Conservation (phyloP, 2,888 invertebrate genomes). For the Molorchus minor region DNA sequence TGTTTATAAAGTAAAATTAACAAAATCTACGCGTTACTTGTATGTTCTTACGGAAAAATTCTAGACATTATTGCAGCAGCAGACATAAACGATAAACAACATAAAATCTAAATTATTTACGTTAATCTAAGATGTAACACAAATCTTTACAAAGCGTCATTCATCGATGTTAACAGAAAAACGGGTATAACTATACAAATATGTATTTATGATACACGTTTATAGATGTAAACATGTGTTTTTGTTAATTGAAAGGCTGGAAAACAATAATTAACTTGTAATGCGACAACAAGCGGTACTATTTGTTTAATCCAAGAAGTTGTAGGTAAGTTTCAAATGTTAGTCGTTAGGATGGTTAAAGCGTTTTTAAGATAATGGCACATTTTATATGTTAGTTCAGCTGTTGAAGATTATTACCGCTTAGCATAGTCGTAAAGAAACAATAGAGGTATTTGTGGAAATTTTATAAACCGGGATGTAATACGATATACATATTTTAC, state of each 20-base stretch:
- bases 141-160: background rate
- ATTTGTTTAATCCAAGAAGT: background rate
- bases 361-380: background rate
- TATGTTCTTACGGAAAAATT: background rate
- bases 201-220: background rate
- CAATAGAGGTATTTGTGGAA: conserved; percentile 19
- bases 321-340: background rate
- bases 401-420: conserved; percentile 8
- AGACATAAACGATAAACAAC: conserved; percentile 29
- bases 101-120: conserved; percentile 29
- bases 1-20: no score
- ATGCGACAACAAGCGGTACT: background rate
- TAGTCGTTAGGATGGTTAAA: background rate
- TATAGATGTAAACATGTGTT: background rate
- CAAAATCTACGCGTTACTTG: no score
- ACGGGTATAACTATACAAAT: background rate
- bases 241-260: background rate
- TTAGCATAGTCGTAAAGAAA: conserved; percentile 15
- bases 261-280: background rate
- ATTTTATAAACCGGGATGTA: conserved; percentile 16
- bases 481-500: conserved; percentile 12
- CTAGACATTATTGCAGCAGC: conserved; percentile 13
- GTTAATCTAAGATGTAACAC: conserved; percentile 21
- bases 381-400: conserved; percentile 15
- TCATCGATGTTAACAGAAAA: background rate